phyloP scores from a whole-genome alignment of 1,140 invertebrate species.

The Oreohelix idahoensis region DNA sequence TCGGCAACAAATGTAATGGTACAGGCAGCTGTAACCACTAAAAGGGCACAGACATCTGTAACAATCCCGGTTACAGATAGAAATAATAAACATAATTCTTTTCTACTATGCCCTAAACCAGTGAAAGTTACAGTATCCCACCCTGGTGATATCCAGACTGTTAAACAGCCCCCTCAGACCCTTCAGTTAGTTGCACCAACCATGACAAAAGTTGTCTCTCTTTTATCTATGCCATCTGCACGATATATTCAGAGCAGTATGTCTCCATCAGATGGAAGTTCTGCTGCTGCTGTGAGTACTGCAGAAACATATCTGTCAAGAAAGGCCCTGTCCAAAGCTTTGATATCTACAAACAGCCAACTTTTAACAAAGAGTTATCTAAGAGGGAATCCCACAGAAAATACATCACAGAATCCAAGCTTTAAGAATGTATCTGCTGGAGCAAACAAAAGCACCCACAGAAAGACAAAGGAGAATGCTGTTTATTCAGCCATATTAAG shows the following conservation, averaged over 20 bases:
- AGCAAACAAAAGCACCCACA: not conserved
- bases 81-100: not conserved
- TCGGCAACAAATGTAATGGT: too few species aligned
- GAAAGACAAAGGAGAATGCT: not conserved
- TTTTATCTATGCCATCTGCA: not conserved
- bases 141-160: not conserved
- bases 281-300: not conserved
- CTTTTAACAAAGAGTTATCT: not conserved
- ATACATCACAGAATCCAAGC: not conserved
- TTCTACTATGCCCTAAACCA: not conserved
- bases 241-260: not conserved
- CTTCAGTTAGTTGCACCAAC: not conserved
- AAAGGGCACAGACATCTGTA: not conserved
- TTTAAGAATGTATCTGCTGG: not conserved
- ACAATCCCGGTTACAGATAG: not conserved
- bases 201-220: not conserved
- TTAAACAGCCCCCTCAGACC: not conserved
- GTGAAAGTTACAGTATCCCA: not conserved
- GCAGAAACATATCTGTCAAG: not conserved
- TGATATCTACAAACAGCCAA: not conserved
- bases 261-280: not conserved
- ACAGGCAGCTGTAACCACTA: too few species aligned
- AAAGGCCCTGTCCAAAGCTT: not conserved
- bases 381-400: not conserved
- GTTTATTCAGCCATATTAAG: constrained; percentile 2